These are phyloP conservation scores for Hypanus sabinus DNA, from an alignment of 2,113 vertebrate species.

Conservation along the genomic window DNA sequence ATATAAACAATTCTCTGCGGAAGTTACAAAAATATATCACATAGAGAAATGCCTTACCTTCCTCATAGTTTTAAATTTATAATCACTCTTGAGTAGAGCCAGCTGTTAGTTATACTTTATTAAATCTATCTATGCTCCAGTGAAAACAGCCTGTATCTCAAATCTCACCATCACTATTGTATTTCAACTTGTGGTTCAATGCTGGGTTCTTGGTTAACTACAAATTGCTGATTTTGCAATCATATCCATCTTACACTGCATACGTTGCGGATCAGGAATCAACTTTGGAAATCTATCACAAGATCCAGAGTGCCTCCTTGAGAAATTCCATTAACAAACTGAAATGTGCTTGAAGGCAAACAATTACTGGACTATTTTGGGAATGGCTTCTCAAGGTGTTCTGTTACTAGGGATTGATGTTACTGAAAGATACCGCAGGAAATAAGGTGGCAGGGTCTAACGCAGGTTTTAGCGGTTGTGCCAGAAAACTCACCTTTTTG, in stretches of 20 bases:
- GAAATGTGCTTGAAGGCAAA: background rate
- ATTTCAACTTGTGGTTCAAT: background rate
- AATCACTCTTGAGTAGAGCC: too few relatives aligned
- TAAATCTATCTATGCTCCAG: too few relatives aligned
- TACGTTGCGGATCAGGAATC: too few relatives aligned
- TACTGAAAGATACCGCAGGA: background rate
- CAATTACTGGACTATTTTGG: background rate
- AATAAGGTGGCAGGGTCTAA: background rate
- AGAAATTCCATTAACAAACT: background rate
- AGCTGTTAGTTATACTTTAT: too few relatives aligned
- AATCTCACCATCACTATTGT: too few relatives aligned
- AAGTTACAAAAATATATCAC: too few relatives aligned
- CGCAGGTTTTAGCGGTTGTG: background rate
- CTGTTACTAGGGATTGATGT: background rate
- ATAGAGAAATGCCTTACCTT: too few relatives aligned
- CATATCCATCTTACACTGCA: background rate
- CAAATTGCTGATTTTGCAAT: background rate
- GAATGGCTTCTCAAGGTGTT: background rate
- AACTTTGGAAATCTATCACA: too few relatives aligned
- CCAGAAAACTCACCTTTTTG: background rate
- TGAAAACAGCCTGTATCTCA: too few relatives aligned
- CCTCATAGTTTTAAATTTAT: too few relatives aligned
- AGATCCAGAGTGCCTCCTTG: background rate
- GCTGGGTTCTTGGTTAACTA: background rate
- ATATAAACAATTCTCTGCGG: too few relatives aligned